These are phyloP conservation scores for Falco peregrinus DNA, from an alignment of 2,797 vertebrate genomes.

Conservation along the genomic window DNA sequence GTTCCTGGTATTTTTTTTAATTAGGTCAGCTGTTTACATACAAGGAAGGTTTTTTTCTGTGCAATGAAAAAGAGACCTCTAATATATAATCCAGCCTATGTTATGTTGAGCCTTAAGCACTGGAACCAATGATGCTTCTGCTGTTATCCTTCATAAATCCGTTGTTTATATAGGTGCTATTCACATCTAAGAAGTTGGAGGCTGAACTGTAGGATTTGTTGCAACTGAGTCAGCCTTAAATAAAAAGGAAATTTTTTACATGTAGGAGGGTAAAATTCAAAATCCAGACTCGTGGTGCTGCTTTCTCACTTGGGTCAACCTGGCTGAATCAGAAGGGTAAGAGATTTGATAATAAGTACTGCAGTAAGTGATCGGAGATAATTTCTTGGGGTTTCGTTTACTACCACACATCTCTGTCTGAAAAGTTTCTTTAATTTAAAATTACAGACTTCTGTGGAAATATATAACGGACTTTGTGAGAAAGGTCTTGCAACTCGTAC, in stretches of 20 bases:
- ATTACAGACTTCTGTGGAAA: not conserved
- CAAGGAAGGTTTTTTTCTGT: constrained; percentile 51
- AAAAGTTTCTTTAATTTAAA: not conserved
- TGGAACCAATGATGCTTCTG: constrained; percentile 3
- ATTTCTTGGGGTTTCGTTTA: not conserved
- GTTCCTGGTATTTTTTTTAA: constrained; percentile 44
- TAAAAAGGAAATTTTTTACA: constrained; percentile 5
- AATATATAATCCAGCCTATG: not conserved
- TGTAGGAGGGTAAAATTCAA: not conserved
- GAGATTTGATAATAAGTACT: not conserved
- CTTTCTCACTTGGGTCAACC: not conserved
- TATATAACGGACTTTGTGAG: not conserved
- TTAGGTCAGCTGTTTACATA: constrained; percentile 61
- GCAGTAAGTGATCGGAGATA: not conserved
- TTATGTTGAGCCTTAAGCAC: not conserved
- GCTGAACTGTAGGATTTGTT: constrained; percentile 33
- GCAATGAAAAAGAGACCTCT: constrained; percentile 5
- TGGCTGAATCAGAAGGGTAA: not conserved
- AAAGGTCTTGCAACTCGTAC: not conserved
- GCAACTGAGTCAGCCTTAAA: constrained; percentile 15
- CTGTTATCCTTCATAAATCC: constrained; percentile 32
- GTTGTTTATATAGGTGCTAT: constrained; percentile 60
- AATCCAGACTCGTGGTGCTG: not conserved
- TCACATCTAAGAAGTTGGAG: constrained; percentile 51
- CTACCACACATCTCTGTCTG: fast-evolving